Evolutionary conservation across 1,140 invertebrate genomes (phyloP).

Genomic region (Drosophila oshimai): DNA sequence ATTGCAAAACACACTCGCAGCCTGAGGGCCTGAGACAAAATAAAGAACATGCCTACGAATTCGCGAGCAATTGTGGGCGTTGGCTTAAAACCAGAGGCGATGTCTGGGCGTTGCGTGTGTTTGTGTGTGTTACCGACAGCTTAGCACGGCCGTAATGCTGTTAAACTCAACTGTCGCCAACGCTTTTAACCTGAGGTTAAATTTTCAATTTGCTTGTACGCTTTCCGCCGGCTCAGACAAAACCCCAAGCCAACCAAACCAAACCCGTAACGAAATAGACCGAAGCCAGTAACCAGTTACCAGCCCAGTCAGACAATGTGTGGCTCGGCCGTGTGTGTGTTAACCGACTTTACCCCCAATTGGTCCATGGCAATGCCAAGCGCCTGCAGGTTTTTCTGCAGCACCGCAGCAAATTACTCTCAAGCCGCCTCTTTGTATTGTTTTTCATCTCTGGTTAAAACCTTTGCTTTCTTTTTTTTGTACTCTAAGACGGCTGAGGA

Average conservation of each 20-base stretch:
- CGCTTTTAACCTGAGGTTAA: slow-evolving; percentile 80
- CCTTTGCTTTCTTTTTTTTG: background rate
- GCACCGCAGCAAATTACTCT: slow-evolving; percentile 64
- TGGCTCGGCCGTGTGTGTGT: slow-evolving; percentile 17
- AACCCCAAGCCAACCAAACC: slow-evolving; percentile 16
- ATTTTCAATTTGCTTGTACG: slow-evolving; percentile 77
- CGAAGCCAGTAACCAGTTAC: no score
- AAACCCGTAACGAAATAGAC: slow-evolving; percentile 10
- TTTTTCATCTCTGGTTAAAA: slow-evolving; percentile 30
- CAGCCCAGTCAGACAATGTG: slow-evolving; percentile 30
- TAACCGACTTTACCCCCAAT: slow-evolving; percentile 29
- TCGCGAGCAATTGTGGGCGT: slow-evolving; percentile 37
- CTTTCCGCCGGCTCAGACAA: slow-evolving; percentile 49
- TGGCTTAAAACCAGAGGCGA: slow-evolving; percentile 34
- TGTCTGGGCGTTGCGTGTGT: slow-evolving; percentile 20
- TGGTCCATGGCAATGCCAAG: slow-evolving; percentile 46
- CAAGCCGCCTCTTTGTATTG: slow-evolving; percentile 53
- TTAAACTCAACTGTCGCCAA: slow-evolving; percentile 81
- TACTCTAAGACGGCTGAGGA: slow-evolving; percentile 12
- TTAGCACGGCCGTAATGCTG: slow-evolving; percentile 77
- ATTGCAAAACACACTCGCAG: slow-evolving; percentile 60
- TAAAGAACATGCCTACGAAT: slow-evolving; percentile 17
- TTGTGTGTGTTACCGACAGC: slow-evolving; percentile 66
- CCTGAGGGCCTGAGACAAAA: slow-evolving; percentile 38
- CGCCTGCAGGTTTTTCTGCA: slow-evolving; percentile 64